Percentiles rank a stretch among this genome's conserved stretches.
Evolutionary conservation across 2,888 invertebrate genomes (phyloP).

Genomic region (Epirrhoe tristata): DNA sequence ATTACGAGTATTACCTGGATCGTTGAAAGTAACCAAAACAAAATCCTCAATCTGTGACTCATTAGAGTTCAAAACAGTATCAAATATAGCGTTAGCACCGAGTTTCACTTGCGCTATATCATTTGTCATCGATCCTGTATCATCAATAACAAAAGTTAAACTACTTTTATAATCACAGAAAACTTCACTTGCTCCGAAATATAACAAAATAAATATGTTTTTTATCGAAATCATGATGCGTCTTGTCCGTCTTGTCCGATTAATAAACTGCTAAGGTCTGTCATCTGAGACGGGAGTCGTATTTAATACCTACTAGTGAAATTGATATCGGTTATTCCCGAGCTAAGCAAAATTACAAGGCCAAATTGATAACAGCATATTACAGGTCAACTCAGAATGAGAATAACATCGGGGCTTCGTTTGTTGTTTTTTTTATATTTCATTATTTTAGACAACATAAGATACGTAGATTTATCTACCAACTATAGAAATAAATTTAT

Average conservation of each 20-base stretch:
- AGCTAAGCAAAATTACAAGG: constrained; percentile 4
- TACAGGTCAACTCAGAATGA: background rate
- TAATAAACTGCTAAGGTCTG: constrained; percentile 1
- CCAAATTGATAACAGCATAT: background rate
- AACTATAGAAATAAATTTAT: too few relatives aligned
- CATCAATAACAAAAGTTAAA: constrained; percentile 69
- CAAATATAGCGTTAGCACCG: constrained; percentile 59
- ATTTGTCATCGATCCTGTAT: constrained; percentile 62
- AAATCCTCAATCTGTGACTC: constrained; percentile 65
- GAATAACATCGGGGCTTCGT: too few relatives aligned
- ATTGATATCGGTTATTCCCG: constrained; percentile 7
- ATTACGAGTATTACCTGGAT: constrained; percentile 54
- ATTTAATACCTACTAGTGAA: background rate
- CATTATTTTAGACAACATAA: too few relatives aligned
- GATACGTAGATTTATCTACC: too few relatives aligned
- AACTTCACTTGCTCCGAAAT: constrained; percentile 7
- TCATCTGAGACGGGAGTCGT: background rate
- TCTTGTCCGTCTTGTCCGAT: constrained; percentile 5
- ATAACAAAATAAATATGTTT: background rate
- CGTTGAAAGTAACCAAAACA: constrained; percentile 69
- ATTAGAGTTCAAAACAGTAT: constrained; percentile 58
- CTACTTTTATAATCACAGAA: constrained; percentile 53
- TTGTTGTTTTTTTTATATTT: too few relatives aligned
- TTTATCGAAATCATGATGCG: constrained; percentile 12
- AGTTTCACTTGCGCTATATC: constrained; percentile 63